These are phyloP conservation scores for Rambutsinella grinnellia DNA, from an alignment of 2,888 invertebrate genomes.

Conservation along the genomic window DNA sequence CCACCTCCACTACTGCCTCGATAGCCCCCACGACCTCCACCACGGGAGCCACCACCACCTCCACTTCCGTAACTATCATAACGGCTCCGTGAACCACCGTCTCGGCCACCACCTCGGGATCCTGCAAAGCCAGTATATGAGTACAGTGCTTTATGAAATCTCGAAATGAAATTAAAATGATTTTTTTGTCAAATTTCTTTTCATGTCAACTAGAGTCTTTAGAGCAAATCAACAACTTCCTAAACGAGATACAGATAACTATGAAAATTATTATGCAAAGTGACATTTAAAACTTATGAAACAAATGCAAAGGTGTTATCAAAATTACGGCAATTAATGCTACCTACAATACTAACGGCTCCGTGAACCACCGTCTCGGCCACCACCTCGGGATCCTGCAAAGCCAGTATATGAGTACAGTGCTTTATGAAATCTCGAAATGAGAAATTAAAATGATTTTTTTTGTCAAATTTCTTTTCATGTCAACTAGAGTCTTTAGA, in stretches of 20 bases:
- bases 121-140: slow-evolving; percentile 59
- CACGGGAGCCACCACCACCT: slow-evolving; percentile 69
- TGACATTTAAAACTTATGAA: slow-evolving; percentile 18
- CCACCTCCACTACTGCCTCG: slow-evolving; percentile 69
- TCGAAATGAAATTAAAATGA: slow-evolving; percentile 4
- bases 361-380: slow-evolving; percentile 53
- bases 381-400: slow-evolving; percentile 70
- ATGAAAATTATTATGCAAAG: slow-evolving; percentile 47
- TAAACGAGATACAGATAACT: slow-evolving; percentile 24
- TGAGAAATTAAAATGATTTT: slow-evolving; percentile 7
- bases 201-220: not conserved
- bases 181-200: slow-evolving; percentile 6
- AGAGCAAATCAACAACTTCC: slow-evolving; percentile 32
- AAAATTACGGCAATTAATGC: not conserved
- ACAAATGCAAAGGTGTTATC: slow-evolving; percentile 39
- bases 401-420: slow-evolving; percentile 46
- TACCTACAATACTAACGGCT: not conserved
- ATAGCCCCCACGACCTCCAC: slow-evolving; percentile 67
- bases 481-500: not conserved
- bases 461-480: not conserved
- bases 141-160: slow-evolving; percentile 45
- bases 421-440: slow-evolving; percentile 40
- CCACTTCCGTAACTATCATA: slow-evolving; percentile 71
- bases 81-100: slow-evolving; percentile 71
- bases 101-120: slow-evolving; percentile 71